Conservation (phyloP, 2,113 vertebrate genomes). For the Sander vitreus region DNA sequence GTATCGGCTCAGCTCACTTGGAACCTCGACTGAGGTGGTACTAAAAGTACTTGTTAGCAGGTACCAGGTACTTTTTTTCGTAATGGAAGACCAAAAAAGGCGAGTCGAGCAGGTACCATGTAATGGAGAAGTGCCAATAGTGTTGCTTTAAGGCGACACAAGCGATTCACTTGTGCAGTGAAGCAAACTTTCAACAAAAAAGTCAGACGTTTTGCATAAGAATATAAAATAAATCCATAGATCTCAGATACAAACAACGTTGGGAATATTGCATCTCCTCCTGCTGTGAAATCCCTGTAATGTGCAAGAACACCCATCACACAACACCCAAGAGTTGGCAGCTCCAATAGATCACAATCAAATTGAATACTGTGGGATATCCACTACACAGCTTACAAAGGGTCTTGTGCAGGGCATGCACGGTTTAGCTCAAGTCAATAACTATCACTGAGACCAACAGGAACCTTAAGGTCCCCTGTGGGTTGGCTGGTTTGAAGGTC, state of each 20-base stretch:
- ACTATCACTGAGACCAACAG: constrained; percentile 43
- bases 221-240: not conserved
- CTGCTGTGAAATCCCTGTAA: constrained; percentile 10
- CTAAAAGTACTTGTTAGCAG: too few relatives aligned
- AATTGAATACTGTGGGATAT: constrained; percentile 29
- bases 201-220: not conserved
- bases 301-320: too few relatives aligned
- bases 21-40: too few relatives aligned
- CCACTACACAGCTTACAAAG: constrained; percentile 21
- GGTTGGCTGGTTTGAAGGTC: constrained; percentile 37
- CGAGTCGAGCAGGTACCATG: too few relatives aligned
- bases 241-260: not conserved
- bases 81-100: too few relatives aligned
- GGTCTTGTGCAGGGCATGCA: constrained; percentile 21
- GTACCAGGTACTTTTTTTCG: too few relatives aligned
- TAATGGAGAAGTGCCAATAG: too few relatives aligned
- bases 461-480: constrained; percentile 28
- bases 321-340: constrained; percentile 3
- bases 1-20: too few relatives aligned
- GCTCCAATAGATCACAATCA: constrained; percentile 52
- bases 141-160: not conserved
- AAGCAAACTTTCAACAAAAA: not conserved
- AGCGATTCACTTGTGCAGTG: not conserved
- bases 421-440: constrained; percentile 44
- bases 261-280: not conserved